These are phyloP conservation scores for Sphinx pinastri DNA, from an alignment of 2,888 invertebrate species.

Conservation along the genomic window DNA sequence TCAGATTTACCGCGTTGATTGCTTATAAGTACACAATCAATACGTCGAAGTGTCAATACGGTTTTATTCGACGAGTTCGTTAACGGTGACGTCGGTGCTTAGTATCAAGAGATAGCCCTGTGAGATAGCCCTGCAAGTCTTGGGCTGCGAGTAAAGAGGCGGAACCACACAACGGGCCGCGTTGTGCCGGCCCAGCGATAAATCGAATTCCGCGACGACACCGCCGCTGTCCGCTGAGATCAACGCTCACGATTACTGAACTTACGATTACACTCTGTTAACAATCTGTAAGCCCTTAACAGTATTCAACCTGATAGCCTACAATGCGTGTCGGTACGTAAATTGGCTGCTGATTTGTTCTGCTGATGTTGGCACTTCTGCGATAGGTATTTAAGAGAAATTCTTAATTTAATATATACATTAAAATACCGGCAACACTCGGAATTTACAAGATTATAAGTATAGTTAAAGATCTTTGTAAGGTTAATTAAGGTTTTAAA, in stretches of 20 bases:
- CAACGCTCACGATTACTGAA: constrained; percentile 63
- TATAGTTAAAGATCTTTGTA: too few species aligned
- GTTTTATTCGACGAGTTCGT: constrained; percentile 64
- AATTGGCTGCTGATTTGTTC: not conserved
- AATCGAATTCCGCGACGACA: constrained; percentile 77
- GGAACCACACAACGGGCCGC: constrained; percentile 69
- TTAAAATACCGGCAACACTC: too few species aligned
- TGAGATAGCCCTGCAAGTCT: constrained; percentile 64
- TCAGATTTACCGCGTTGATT: constrained; percentile 13
- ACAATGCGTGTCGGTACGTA: constrained; percentile 26
- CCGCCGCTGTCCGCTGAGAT: constrained; percentile 63
- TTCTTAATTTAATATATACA: too few species aligned
- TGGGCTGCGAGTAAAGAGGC: constrained; percentile 55
- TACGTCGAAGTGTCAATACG: constrained; percentile 54
- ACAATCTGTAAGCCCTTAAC: constrained; percentile 50
- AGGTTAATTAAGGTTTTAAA: too few species aligned
- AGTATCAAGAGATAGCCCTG: constrained; percentile 54
- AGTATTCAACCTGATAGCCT: constrained; percentile 50
- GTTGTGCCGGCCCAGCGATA: constrained; percentile 67
- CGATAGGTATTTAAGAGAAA: not conserved
- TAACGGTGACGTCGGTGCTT: constrained; percentile 47
- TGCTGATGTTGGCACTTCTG: not conserved
- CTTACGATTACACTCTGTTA: constrained; percentile 60
- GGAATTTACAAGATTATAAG: too few species aligned
- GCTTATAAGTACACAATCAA: constrained; percentile 25